Evolutionary conservation across 2,797 vertebrate genomes (phyloP).

Genomic region (Rhinogobio ventralis): DNA sequence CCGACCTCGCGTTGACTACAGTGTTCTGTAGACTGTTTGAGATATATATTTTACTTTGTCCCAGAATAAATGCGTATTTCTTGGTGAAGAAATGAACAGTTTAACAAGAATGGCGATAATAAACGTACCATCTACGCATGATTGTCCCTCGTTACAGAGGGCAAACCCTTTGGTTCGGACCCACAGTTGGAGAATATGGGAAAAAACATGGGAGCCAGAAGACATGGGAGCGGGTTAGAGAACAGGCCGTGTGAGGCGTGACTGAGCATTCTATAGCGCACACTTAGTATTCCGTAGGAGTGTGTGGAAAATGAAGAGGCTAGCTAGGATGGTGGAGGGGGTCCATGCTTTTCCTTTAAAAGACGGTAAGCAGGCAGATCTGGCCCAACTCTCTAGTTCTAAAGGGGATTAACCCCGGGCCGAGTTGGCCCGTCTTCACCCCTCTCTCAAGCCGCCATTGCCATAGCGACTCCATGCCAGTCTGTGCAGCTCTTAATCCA

Average conservation of each 20-base stretch:
- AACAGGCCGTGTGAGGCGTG: slow-evolving; percentile 74
- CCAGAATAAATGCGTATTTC: slow-evolving; percentile 54
- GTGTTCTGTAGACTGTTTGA: slow-evolving; percentile 80
- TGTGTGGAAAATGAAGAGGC: slow-evolving; percentile 84
- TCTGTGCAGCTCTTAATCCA: slow-evolving; percentile 58
- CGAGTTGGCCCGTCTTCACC: slow-evolving; percentile 74
- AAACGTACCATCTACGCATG: background rate
- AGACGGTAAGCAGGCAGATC: slow-evolving; percentile 76
- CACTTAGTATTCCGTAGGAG: slow-evolving; percentile 84
- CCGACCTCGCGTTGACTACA: slow-evolving; percentile 85
- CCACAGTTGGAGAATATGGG: slow-evolving; percentile 40
- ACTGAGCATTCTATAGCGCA: slow-evolving; percentile 79
- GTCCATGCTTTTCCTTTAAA: slow-evolving; percentile 73
- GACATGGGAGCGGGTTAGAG: slow-evolving; percentile 59
- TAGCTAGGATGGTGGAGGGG: slow-evolving; percentile 80
- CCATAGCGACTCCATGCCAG: slow-evolving; percentile 72
- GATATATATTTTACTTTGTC: slow-evolving; percentile 74
- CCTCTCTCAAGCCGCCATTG: slow-evolving; percentile 52
- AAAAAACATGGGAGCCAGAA: slow-evolving; percentile 53
- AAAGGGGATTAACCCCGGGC: slow-evolving; percentile 89
- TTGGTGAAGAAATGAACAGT: slow-evolving; percentile 30
- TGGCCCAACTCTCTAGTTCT: slow-evolving; percentile 79
- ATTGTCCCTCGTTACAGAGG: slow-evolving; percentile 10
- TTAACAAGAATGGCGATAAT: slow-evolving; percentile 9
- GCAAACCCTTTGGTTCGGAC: slow-evolving; percentile 42